Evolutionary conservation across 2,888 invertebrate species (phyloP), one percentile per base, ranked within the genome.

Genomic region (Drosophila maculinotata): DNA sequence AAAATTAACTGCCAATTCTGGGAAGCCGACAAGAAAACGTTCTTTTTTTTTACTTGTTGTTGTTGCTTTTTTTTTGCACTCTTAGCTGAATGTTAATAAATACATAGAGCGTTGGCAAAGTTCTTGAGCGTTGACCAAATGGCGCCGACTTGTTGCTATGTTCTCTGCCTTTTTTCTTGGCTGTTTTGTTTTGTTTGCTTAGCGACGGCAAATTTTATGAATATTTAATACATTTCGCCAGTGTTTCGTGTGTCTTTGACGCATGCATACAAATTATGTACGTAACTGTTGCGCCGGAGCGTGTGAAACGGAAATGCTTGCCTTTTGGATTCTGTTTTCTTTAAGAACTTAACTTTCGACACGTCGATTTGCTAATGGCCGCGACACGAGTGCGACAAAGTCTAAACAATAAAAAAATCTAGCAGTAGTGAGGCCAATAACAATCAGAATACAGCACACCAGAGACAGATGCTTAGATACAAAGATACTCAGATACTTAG

Each of bases 1-100:
- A 87, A 87, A 87, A 68, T 82, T 82, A 87, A 84, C 84, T 68
- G 87, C 85, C 86, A 87, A 78, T 85, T 85, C 84, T 87, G 65
- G 75, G 86, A 85, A 79, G 65, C 69, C 47, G 39, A 62, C 47
- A 28, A 45, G 36, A 66, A n/a, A 67, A 70, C 69, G 63, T 60
- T 54, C 10, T 33, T 58, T 9, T 54, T 30, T 30, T 31, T 31
- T n/a, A n/a, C n/a, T 20, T 56, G 9, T 42, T 2, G 1, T 26
- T 30, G n/a, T 60, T 28, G n/a, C 49, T 42, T 6, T 33, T 41
- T 42, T 42, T 35, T 28, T 51, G 17, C 25, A 59, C 67, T 72
- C 76, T 79, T 62, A 45, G 49, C 64, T 64, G 82, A 87, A 78
- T 75, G 78, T 69, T 84, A 87, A 81, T 79, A 81, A 79, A 79